phyloP scores from a whole-genome alignment of 2,888 invertebrate species.

The Leptinotarsa rubiginosa region DNA sequence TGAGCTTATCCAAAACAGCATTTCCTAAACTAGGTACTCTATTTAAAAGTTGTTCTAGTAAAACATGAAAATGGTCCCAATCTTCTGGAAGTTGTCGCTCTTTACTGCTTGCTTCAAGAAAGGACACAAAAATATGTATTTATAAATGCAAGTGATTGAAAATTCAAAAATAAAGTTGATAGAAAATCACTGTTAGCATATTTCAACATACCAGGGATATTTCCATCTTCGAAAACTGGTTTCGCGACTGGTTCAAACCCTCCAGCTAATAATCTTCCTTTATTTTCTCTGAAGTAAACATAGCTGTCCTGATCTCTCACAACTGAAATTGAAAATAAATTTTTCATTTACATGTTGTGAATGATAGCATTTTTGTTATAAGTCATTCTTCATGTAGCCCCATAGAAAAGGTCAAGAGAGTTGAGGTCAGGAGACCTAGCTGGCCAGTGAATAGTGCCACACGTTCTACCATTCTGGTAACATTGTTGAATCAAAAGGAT shows the following conservation, averaged over 20 bases:
- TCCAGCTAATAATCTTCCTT: conserved; percentile 87
- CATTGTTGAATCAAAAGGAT: no score
- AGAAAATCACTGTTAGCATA: not conserved
- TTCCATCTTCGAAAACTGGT: conserved; percentile 86
- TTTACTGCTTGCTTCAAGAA: conserved; percentile 69
- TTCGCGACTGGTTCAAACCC: conserved; percentile 94
- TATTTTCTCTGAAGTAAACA: conserved; percentile 86
- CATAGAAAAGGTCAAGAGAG: no score
- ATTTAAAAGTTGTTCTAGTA: conserved; percentile 86
- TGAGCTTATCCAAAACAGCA: conserved; percentile 82
- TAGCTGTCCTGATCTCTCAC: conserved; percentile 89
- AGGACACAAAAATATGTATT: not conserved
- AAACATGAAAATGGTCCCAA: conserved; percentile 96
- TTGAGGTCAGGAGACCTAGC: no score
- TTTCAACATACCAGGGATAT: conserved; percentile 69
- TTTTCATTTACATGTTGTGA: conserved; percentile 14
- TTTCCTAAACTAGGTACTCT: conserved; percentile 84
- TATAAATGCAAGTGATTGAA: not conserved
- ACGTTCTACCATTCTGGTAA: no score
- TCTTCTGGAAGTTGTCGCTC: conserved; percentile 84
- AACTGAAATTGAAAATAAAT: conserved; percentile 67
- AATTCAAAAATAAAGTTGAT: not conserved
- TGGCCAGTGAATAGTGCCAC: no score
- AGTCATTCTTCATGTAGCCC: no score
- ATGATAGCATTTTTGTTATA: not conserved